Evolutionary conservation across 2,113 vertebrate genomes (phyloP).

Genomic region (Labrus mixtus): DNA sequence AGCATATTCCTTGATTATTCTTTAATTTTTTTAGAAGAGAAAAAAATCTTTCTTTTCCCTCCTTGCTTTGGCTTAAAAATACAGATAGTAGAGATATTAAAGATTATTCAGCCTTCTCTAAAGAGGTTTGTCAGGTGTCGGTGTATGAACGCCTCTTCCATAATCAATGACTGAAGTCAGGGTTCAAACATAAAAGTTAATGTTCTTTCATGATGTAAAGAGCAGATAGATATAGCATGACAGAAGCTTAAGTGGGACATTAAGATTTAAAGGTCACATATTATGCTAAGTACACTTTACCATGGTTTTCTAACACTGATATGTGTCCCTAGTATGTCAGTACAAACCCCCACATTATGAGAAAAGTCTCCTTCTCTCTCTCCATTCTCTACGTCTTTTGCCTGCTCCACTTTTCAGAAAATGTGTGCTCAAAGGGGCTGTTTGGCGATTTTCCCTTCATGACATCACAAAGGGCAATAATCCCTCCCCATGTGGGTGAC

Average conservation of each 20-base stretch:
- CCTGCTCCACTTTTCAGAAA: too few species aligned
- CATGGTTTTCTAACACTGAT: too few species aligned
- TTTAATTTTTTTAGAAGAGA: neutral
- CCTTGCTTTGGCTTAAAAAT: conserved; percentile 25
- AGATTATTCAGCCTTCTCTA: neutral
- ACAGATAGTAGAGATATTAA: conserved; percentile 6
- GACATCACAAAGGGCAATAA: too few species aligned
- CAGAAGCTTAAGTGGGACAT: neutral
- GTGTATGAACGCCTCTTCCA: conserved; percentile 6
- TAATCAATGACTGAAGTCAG: neutral
- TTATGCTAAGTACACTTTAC: too few species aligned
- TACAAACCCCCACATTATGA: too few species aligned
- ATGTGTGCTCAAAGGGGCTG: too few species aligned
- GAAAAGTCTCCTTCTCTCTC: too few species aligned
- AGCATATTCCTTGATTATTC: conserved; percentile 22
- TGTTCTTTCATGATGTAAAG: neutral
- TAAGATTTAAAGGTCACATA: too few species aligned
- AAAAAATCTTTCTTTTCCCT: neutral
- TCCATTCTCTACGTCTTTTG: too few species aligned
- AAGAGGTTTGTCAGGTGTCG: conserved; percentile 13
- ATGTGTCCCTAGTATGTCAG: too few species aligned
- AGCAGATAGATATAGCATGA: neutral
- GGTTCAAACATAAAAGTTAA: conserved; percentile 1
- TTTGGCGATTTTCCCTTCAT: too few species aligned
- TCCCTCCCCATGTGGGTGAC: too few species aligned